A percentile compares a stretch with the other conserved stretches of the same genome.
These are phyloP conservation scores for Egretta garzetta DNA, from an alignment of 2,113 vertebrate genomes.

Conservation along the genomic window DNA sequence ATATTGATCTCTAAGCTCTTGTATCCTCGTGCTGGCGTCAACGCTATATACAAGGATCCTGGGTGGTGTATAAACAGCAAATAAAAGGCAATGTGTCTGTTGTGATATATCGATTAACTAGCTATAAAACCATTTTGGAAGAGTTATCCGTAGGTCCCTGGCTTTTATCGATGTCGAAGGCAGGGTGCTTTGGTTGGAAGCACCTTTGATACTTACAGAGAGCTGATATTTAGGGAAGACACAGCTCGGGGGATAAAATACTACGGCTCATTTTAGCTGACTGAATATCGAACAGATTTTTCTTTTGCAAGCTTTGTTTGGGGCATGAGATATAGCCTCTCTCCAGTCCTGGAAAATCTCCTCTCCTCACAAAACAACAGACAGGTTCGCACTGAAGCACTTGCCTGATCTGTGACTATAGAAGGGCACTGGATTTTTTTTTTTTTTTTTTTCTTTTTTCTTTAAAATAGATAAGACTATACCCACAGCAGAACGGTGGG, in stretches of 20 bases:
- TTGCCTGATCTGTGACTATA: background rate
- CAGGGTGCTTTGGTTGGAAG: background rate
- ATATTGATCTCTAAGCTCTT: conserved; percentile 2
- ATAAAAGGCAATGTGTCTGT: background rate
- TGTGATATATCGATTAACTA: conserved; percentile 5
- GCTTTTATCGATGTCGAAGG: conserved; percentile 7
- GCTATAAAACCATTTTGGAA: conserved; percentile 38
- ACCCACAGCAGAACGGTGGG: background rate
- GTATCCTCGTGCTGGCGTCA: background rate
- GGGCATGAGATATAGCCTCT: background rate
- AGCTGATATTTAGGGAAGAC: background rate
- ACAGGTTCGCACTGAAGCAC: background rate
- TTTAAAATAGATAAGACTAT: background rate
- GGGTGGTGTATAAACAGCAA: background rate
- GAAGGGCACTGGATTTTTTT: background rate
- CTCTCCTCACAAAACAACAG: background rate
- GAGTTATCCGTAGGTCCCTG: background rate
- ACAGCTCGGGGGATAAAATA: conserved; percentile 11
- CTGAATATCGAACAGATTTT: background rate
- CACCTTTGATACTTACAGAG: background rate
- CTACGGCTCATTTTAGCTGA: conserved; percentile 6
- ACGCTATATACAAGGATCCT: background rate
- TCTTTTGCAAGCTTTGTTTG: background rate
- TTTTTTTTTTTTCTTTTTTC: no score
- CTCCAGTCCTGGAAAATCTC: background rate